Percentiles rank a stretch among this genome's conserved stretches.
These are phyloP conservation scores for Apamea crenata DNA, from an alignment of 2,888 invertebrate species.

Conservation along the genomic window DNA sequence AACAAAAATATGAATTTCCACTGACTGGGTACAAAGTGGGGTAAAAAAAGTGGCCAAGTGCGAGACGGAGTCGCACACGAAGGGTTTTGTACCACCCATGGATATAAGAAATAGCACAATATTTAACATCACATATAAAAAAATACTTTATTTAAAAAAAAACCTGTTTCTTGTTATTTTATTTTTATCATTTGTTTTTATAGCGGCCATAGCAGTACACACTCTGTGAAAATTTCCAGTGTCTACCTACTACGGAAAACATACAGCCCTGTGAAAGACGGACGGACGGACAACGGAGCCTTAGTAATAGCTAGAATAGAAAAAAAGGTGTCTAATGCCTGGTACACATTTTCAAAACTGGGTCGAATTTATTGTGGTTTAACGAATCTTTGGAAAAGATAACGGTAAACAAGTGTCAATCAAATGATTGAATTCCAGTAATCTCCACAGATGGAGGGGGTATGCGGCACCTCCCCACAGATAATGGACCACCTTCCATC, in stretches of 20 bases:
- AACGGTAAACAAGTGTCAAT: neutral
- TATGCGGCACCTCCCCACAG: no score
- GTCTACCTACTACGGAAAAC: neutral
- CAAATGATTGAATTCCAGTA: neutral
- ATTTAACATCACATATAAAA: no score
- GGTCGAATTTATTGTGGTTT: neutral
- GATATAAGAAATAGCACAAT: no score
- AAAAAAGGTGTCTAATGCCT: neutral
- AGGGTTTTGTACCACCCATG: neutral
- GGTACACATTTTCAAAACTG: neutral
- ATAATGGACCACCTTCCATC: no score
- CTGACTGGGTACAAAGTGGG: conserved; percentile 5
- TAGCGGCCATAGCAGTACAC: neutral
- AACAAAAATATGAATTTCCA: conserved; percentile 34
- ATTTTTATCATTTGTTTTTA: no score
- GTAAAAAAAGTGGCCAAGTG: neutral
- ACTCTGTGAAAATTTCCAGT: neutral
- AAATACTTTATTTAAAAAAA: no score
- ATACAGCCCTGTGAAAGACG: neutral
- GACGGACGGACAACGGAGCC: neutral
- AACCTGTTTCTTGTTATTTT: no score
- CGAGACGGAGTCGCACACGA: neutral
- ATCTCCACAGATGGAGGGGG: neutral
- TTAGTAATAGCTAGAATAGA: neutral
- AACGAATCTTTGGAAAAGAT: neutral